Percentiles rank a stretch among this genome's conserved stretches.
phyloP scores from a whole-genome alignment of 2,113 vertebrate species.

The Empidonax alnorum region DNA sequence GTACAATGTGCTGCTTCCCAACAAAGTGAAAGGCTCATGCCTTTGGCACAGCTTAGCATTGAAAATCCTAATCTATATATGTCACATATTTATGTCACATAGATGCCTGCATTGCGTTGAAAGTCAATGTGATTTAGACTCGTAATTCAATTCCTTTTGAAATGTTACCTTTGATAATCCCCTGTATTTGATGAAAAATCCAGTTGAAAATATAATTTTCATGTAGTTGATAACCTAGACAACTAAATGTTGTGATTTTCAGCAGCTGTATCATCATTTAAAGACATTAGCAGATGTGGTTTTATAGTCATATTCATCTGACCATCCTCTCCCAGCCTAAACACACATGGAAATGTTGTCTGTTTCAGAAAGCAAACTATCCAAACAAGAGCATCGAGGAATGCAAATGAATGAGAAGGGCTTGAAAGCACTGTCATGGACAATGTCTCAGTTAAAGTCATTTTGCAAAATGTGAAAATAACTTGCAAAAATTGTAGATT shows the following conservation, averaged over 20 bases:
- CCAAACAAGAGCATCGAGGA: not conserved
- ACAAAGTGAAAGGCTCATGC: not conserved
- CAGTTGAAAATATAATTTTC: conserved; percentile 51
- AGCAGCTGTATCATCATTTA: conserved; percentile 14
- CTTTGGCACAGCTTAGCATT: not conserved
- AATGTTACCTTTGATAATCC: conserved; percentile 55
- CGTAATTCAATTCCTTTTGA: conserved; percentile 55
- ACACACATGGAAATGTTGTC: not conserved
- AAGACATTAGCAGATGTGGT: conserved; percentile 22
- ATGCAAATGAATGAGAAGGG: not conserved
- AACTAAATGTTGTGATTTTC: conserved; percentile 48
- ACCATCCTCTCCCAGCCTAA: not conserved
- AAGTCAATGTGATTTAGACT: conserved; percentile 59
- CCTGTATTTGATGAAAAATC: conserved; percentile 48
- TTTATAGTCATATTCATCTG: conserved; percentile 37
- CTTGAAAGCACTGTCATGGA: not conserved
- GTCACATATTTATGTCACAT: conserved; percentile 29
- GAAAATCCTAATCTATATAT: conserved; percentile 10
- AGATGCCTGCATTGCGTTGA: not conserved
- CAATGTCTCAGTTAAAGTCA: not conserved
- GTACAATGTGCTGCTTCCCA: not conserved
- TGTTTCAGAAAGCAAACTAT: not conserved
- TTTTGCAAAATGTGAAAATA: not conserved
- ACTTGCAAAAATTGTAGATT: not conserved
- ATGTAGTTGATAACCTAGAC: conserved; percentile 39